Percentiles rank a stretch among this genome's conserved stretches.
phyloP scores from a whole-genome alignment of 2,888 invertebrate species.

The Onchidella celtica region DNA sequence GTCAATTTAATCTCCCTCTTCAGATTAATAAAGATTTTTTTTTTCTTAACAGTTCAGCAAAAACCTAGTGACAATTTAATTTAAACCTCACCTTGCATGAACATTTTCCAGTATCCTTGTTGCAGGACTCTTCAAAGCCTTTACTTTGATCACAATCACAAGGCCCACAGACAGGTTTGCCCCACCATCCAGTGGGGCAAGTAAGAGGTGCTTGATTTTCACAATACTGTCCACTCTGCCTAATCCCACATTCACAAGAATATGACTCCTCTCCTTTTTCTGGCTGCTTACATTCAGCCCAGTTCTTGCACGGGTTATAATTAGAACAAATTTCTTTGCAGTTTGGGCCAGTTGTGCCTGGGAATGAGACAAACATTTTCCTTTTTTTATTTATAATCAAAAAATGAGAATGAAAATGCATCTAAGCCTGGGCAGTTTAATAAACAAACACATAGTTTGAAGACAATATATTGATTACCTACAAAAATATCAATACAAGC shows the following conservation, averaged over 20 bases:
- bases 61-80: no score
- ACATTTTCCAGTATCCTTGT: slow-evolving; percentile 92
- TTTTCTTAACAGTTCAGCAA: no score
- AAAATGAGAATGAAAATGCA: not conserved
- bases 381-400: not conserved
- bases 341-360: slow-evolving; percentile 80
- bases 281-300: slow-evolving; percentile 84
- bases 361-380: slow-evolving; percentile 14
- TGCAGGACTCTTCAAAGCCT: slow-evolving; percentile 95
- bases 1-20: no score
- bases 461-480: no score
- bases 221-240: slow-evolving; percentile 83
- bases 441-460: no score
- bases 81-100: slow-evolving; percentile 88
- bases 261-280: slow-evolving; percentile 84
- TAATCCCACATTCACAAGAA: slow-evolving; percentile 89
- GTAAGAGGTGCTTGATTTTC: slow-evolving; percentile 72
- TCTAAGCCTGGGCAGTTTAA: no score
- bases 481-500: no score
- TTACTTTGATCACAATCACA: slow-evolving; percentile 91
- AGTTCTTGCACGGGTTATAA: slow-evolving; percentile 88
- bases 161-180: slow-evolving; percentile 94
- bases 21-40: no score
- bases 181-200: slow-evolving; percentile 98
- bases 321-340: slow-evolving; percentile 91